Evolutionary conservation across 2,888 invertebrate species (phyloP).

Genomic region (Diplolepis rosae): DNA sequence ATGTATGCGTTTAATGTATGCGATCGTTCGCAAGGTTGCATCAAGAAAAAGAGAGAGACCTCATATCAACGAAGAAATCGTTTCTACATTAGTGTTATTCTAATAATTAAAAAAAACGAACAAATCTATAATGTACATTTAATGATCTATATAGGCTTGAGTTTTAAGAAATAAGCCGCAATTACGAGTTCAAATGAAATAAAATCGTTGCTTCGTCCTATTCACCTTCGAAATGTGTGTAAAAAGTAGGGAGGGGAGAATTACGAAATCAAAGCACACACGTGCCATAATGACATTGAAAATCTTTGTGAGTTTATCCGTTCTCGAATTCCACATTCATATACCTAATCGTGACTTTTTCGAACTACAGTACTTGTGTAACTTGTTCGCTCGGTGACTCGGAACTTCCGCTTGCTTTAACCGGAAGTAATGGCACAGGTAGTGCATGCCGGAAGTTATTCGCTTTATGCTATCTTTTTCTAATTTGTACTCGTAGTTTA

Average conservation of each 20-base stretch:
- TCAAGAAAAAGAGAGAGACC: conserved; percentile 42
- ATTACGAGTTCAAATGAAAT: background rate
- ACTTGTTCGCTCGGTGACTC: background rate
- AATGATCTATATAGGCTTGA: background rate
- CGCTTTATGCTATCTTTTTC: conserved; percentile 22
- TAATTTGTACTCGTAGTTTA: conserved; percentile 13
- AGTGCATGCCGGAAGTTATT: conserved; percentile 10
- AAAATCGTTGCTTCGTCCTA: background rate
- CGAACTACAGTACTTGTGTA: background rate
- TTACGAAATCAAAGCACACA: conserved; percentile 52
- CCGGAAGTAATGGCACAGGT: conserved; percentile 11
- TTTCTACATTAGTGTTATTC: background rate
- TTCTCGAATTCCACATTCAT: background rate
- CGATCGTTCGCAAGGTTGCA: conserved; percentile 47
- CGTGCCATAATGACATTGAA: conserved; percentile 17
- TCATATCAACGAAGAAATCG: background rate
- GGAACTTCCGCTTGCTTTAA: conserved; percentile 15
- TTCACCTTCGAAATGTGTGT: conserved; percentile 35
- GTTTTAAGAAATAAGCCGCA: background rate
- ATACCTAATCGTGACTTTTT: background rate
- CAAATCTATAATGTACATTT: no score
- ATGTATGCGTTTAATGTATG: conserved; percentile 30
- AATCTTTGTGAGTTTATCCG: background rate
- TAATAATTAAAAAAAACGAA: no score
- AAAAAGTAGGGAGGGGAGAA: conserved; percentile 38